These are phyloP conservation scores for Pygocentrus nattereri DNA, from an alignment of 2,797 vertebrate genomes.

Conservation along the genomic window DNA sequence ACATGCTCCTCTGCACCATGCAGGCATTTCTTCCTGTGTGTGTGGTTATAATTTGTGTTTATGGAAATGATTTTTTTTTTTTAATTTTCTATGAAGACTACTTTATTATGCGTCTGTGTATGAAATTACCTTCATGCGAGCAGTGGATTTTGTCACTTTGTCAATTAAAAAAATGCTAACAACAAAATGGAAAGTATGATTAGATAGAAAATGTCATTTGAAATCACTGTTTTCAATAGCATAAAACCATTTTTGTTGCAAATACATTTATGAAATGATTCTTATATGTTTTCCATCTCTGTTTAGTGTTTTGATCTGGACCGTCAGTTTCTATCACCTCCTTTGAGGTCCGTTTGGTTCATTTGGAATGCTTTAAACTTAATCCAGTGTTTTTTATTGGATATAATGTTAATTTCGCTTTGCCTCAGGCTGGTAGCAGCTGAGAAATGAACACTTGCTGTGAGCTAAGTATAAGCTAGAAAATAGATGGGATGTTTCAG, in stretches of 20 bases:
- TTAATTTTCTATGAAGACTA: background rate
- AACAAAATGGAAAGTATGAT: background rate
- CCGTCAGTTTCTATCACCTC: background rate
- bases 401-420: background rate
- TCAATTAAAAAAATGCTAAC: too few relatives aligned
- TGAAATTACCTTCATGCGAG: background rate
- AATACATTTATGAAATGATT: too few relatives aligned
- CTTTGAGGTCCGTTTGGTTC: background rate
- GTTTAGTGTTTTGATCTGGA: too few relatives aligned
- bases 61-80: background rate
- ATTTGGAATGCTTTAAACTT: constrained; percentile 7
- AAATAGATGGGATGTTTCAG: constrained; percentile 19
- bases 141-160: too few relatives aligned
- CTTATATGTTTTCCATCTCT: too few relatives aligned
- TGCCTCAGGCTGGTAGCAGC: background rate
- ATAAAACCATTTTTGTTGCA: background rate
- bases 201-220: background rate
- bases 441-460: background rate
- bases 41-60: constrained; percentile 11
- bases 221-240: background rate
- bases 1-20: constrained; percentile 2
- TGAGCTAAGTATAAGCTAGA: constrained; percentile 23
- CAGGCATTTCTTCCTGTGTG: background rate
- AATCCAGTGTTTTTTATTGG: background rate
- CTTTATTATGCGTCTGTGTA: background rate